Conservation (phyloP, 1,140 invertebrate genomes). For the Lysiphlebus fabarum region DNA sequence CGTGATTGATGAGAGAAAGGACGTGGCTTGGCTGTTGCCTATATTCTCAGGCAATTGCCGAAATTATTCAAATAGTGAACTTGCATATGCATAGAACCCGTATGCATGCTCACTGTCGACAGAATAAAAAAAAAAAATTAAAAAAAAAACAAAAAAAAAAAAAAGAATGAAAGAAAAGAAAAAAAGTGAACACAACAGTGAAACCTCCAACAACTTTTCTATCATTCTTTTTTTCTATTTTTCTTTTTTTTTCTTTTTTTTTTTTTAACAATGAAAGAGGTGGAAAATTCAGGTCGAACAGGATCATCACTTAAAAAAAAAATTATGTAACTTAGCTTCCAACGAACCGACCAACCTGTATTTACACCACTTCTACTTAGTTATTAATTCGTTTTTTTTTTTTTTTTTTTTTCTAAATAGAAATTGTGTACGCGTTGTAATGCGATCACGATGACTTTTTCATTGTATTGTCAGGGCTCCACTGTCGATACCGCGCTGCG, state of each 20-base stretch:
- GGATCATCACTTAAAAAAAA: constrained; percentile 15
- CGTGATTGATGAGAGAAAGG: not conserved
- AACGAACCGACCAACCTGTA: constrained; percentile 24
- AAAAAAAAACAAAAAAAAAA: too few relatives aligned
- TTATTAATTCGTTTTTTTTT: too few relatives aligned
- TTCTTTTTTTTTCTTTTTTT: constrained; percentile 3
- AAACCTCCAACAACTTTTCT: constrained; percentile 9
- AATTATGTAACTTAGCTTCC: not conserved
- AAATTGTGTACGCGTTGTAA: too few relatives aligned
- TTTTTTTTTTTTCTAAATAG: too few relatives aligned
- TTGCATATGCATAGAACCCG: not conserved
- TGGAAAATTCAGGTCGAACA: constrained; percentile 20
- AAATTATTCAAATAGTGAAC: constrained; percentile 8
- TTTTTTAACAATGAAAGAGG: constrained; percentile 1
- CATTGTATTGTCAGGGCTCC: constrained; percentile 9
- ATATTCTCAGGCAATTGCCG: not conserved
- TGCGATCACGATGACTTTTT: too few relatives aligned
- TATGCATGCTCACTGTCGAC: not conserved
- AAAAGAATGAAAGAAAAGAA: too few relatives aligned
- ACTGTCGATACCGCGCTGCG: constrained; percentile 7
- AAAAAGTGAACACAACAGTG: constrained; percentile 7
- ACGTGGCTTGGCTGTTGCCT: constrained; percentile 7
- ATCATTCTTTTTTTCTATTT: constrained; percentile 10
- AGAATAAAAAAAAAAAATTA: too few relatives aligned
- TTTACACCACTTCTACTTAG: not conserved